Conservation (phyloP, 1,140 invertebrate species). For the Zaprionus taronus region DNA sequence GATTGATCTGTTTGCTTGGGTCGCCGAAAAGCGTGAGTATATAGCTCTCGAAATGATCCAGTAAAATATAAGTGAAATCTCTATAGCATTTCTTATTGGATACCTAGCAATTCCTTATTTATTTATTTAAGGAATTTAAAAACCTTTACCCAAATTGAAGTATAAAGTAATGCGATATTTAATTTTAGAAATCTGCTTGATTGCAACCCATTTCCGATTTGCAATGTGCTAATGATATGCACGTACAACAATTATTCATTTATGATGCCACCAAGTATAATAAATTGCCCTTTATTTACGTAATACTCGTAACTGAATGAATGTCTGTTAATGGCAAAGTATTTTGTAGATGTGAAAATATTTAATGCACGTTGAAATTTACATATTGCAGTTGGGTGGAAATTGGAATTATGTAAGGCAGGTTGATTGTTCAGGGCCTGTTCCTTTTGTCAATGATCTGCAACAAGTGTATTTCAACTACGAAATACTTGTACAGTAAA, state of each 20-base stretch:
- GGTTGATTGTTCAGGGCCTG: background rate
- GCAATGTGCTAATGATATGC: conserved; percentile 54
- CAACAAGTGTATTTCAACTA: background rate
- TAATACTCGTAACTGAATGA: conserved; percentile 45
- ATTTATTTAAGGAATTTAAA: too few species aligned
- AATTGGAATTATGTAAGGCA: background rate
- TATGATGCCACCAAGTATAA: conserved; percentile 21
- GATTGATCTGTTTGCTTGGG: conserved; percentile 1
- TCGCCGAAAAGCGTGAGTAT: background rate
- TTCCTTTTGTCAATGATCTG: background rate
- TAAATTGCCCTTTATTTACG: conserved; percentile 45
- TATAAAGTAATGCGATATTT: background rate
- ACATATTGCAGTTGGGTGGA: conserved; percentile 7
- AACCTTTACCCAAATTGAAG: too few species aligned
- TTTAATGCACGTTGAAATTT: background rate
- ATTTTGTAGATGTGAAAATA: conserved; percentile 20
- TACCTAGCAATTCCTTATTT: background rate
- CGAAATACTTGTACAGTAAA: background rate
- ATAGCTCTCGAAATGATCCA: background rate
- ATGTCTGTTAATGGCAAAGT: conserved; percentile 28
- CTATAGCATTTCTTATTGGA: background rate
- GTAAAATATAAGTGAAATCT: background rate
- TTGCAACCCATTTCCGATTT: conserved; percentile 15
- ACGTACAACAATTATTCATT: conserved; percentile 63
- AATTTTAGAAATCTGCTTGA: background rate